Conservation (phyloP, 2,797 vertebrate genomes). For the Hemitrygon akajei region DNA sequence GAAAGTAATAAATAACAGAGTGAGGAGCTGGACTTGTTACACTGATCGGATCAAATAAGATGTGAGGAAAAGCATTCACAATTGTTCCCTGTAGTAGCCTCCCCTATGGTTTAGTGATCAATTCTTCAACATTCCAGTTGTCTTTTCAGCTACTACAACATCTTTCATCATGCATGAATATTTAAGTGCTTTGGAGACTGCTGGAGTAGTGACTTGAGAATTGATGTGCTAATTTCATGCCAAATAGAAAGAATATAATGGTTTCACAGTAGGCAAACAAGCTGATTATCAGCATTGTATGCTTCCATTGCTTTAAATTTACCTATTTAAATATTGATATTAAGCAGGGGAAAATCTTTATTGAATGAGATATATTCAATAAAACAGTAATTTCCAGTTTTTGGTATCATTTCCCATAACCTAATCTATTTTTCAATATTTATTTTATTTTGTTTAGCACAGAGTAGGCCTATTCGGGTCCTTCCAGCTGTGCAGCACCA, state of each 20-base stretch:
- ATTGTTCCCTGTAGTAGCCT: slow-evolving; percentile 15
- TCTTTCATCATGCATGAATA: slow-evolving; percentile 35
- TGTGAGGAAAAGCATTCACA: neutral
- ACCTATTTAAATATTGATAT: neutral
- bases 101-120: slow-evolving; percentile 25
- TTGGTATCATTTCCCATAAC: neutral
- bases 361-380: neutral
- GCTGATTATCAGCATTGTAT: neutral
- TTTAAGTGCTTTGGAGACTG: slow-evolving; percentile 31
- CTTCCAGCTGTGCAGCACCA: too few relatives aligned
- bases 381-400: neutral
- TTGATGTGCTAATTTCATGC: slow-evolving; percentile 33
- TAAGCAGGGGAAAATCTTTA: neutral
- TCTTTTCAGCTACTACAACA: slow-evolving; percentile 21
- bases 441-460: too few relatives aligned
- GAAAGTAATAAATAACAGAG: too few relatives aligned
- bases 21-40: neutral
- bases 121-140: slow-evolving; percentile 25
- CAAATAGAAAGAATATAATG: neutral
- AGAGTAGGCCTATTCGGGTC: too few relatives aligned
- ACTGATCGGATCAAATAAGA: slow-evolving; percentile 13
- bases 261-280: neutral
- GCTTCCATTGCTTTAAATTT: neutral
- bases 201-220: slow-evolving; percentile 1
- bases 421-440: neutral